Percentiles rank a stretch among this genome's conserved stretches.
Conservation (phyloP, 2,888 invertebrate genomes). For the Syrphus vitripennis region DNA sequence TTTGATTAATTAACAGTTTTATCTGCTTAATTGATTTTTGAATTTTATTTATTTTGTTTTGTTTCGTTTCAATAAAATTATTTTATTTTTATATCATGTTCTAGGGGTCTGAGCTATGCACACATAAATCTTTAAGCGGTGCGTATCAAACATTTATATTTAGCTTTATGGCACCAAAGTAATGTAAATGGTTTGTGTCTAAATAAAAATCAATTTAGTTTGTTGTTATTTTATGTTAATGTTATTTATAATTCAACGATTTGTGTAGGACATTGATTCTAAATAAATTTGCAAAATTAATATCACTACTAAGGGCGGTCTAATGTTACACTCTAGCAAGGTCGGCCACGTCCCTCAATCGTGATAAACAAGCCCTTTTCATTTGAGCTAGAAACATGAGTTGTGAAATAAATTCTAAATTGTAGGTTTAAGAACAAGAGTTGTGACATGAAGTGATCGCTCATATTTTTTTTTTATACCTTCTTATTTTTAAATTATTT, state of each 20-base stretch:
- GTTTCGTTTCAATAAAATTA: no score
- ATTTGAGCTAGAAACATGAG: slow-evolving; percentile 8
- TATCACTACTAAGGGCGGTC: not conserved
- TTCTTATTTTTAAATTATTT: no score
- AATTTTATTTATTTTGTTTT: no score
- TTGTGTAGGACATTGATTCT: not conserved
- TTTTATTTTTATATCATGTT: no score
- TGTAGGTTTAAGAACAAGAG: not conserved
- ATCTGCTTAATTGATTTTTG: no score
- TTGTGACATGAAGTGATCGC: not conserved
- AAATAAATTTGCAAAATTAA: not conserved
- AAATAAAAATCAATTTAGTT: not conserved
- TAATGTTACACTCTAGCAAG: not conserved
- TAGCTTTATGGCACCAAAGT: no score
- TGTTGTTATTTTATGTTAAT: not conserved
- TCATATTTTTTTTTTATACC: not conserved
- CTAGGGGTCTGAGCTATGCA: no score
- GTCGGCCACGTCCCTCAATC: slow-evolving; percentile 2
- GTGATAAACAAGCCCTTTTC: not conserved
- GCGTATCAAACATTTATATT: no score
- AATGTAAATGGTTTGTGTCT: slow-evolving; percentile 5
- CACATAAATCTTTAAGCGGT: no score
- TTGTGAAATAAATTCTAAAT: slow-evolving; percentile 4
- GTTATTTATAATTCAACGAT: not conserved
- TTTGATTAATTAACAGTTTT: no score